Evolutionary conservation across 2,797 vertebrate species (phyloP).

Genomic region (Phoebastria nigripes): DNA sequence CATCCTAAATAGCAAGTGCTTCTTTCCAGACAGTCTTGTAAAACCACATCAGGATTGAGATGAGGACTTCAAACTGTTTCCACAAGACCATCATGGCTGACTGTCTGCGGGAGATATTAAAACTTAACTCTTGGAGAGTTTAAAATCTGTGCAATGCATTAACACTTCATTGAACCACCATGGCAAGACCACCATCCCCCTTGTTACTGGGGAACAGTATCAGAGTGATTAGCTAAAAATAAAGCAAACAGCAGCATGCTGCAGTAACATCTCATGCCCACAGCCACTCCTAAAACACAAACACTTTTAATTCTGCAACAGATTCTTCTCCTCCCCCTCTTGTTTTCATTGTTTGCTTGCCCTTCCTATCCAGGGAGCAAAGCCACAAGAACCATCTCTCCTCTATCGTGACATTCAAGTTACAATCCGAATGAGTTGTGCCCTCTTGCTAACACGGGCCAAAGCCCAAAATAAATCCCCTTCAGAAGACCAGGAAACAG

Average conservation of each 20-base stretch:
- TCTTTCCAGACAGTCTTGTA: neutral
- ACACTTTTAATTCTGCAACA: neutral
- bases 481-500: neutral
- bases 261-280: neutral
- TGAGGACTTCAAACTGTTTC: neutral
- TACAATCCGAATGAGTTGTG: neutral
- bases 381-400: neutral
- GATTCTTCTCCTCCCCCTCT: neutral
- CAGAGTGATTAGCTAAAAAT: neutral
- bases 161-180: neutral
- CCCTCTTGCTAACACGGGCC: neutral
- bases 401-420: neutral
- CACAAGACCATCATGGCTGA: neutral
- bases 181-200: neutral
- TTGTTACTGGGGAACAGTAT: neutral
- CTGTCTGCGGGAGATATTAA: neutral
- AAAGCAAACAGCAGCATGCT: neutral
- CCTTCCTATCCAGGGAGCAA: neutral
- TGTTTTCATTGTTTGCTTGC: neutral
- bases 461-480: neutral
- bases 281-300: neutral
- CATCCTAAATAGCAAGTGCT: neutral
- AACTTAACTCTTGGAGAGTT: neutral
- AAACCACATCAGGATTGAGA: neutral
- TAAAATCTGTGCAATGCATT: neutral